Evolutionary conservation across 2,113 vertebrate species (phyloP).

Genomic region (Polyodon spathula): DNA sequence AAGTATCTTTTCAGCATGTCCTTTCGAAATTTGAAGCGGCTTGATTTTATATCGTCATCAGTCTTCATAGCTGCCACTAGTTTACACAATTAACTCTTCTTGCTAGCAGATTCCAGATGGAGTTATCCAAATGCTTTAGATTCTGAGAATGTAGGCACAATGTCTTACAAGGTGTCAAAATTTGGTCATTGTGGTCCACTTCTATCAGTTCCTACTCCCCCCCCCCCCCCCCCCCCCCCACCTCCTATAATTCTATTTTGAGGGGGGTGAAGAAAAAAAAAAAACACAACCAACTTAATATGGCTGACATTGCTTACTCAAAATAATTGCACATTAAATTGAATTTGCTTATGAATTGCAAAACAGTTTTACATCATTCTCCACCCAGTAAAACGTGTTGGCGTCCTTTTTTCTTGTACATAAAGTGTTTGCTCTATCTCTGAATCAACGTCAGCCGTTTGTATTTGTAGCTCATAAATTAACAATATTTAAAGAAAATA

Average conservation of each 20-base stretch:
- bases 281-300: slow-evolving; percentile 16
- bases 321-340: slow-evolving; percentile 18
- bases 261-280: no score
- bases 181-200: no score
- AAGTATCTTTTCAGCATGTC: slow-evolving; percentile 13
- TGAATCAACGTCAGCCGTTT: not conserved
- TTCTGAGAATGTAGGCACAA: no score
- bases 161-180: no score
- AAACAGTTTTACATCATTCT: slow-evolving; percentile 23
- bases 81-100: no score
- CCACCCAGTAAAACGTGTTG: slow-evolving; percentile 26
- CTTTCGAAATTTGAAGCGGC: not conserved
- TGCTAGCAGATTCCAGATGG: no score
- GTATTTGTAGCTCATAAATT: not conserved
- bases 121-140: no score
- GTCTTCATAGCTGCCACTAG: no score
- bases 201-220: no score
- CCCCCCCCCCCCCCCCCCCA: slow-evolving; percentile 1
- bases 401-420: slow-evolving; percentile 9
- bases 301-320: slow-evolving; percentile 23
- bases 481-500: not conserved
- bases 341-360: slow-evolving; percentile 28
- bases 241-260: slow-evolving; percentile 20
- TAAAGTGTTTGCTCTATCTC: not conserved
- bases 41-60: slow-evolving; percentile 22